phyloP scores from a whole-genome alignment of 2,888 invertebrate species.

The Clanis bilineata region DNA sequence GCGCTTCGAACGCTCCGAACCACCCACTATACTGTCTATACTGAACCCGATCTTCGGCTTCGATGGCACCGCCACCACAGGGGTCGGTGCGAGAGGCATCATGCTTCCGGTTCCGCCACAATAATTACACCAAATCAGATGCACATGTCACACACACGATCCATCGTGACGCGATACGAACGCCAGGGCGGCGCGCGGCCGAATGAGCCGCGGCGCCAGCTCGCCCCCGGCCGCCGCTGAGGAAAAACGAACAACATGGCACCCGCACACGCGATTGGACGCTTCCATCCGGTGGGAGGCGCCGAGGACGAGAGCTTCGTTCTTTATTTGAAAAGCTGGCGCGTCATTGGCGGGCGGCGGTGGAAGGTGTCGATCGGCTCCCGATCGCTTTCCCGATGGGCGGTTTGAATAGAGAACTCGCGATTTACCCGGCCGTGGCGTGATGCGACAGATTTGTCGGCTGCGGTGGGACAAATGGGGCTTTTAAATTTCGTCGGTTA shows the following conservation, averaged over 20 bases:
- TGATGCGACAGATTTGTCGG: constrained; percentile 56
- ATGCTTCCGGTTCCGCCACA: constrained; percentile 84
- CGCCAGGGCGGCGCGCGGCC: constrained; percentile 79
- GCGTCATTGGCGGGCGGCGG: constrained; percentile 55
- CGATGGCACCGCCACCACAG: constrained; percentile 94
- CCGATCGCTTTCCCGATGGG: constrained; percentile 71
- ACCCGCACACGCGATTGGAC: constrained; percentile 61
- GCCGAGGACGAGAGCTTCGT: constrained; percentile 46
- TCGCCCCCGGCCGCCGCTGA: constrained; percentile 53
- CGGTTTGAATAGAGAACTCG: constrained; percentile 63
- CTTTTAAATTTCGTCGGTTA: constrained; percentile 66
- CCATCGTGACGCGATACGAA: constrained; percentile 76
- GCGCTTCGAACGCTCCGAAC: constrained; percentile 72
- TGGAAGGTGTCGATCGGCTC: constrained; percentile 70
- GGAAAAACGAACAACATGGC: constrained; percentile 71
- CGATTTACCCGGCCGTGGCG: constrained; percentile 69
- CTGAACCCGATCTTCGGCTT: constrained; percentile 97
- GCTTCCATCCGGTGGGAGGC: constrained; percentile 52
- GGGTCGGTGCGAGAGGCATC: constrained; percentile 98
- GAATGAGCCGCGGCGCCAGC: constrained; percentile 62
- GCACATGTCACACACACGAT: constrained; percentile 80
- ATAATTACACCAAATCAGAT: constrained; percentile 67
- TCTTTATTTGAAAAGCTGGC: constrained; percentile 57
- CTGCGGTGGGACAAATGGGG: constrained; percentile 43
- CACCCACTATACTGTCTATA: constrained; percentile 96